Conservation (phyloP, 2,113 vertebrate species). For the Numenius arquata region DNA sequence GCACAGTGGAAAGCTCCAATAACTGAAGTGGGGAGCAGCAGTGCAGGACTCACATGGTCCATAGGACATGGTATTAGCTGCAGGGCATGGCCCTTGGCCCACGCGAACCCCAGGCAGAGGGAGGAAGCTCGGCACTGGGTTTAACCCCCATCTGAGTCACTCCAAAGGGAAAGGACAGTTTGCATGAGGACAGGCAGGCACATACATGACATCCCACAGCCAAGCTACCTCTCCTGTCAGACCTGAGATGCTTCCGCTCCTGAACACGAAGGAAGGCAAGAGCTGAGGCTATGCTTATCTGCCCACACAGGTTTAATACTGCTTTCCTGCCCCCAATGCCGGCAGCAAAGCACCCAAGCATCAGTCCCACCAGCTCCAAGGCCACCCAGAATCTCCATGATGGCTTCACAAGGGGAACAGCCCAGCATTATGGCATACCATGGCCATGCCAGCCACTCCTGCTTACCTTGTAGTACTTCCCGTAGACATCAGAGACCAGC, state of each 20-base stretch:
- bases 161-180: not conserved
- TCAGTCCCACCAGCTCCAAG: not conserved
- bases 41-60: not conserved
- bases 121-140: not conserved
- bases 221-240: not conserved
- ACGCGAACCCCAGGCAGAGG: not conserved
- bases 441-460: not conserved
- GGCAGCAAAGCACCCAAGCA: not conserved
- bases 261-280: not conserved
- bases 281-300: not conserved
- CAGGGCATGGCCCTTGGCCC: not conserved
- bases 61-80: not conserved
- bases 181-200: accelerated
- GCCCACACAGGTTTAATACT: not conserved
- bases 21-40: not conserved
- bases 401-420: not conserved
- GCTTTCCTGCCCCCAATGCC: not conserved
- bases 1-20: not conserved
- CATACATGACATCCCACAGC: not conserved
- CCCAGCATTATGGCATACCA: accelerated
- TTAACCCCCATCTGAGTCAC: not conserved
- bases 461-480: constrained; percentile 93
- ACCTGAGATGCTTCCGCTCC: not conserved
- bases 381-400: not conserved
- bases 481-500: constrained; percentile 87